Evolutionary conservation across 1,140 invertebrate species (phyloP).

Genomic region (Papilio dardanus): DNA sequence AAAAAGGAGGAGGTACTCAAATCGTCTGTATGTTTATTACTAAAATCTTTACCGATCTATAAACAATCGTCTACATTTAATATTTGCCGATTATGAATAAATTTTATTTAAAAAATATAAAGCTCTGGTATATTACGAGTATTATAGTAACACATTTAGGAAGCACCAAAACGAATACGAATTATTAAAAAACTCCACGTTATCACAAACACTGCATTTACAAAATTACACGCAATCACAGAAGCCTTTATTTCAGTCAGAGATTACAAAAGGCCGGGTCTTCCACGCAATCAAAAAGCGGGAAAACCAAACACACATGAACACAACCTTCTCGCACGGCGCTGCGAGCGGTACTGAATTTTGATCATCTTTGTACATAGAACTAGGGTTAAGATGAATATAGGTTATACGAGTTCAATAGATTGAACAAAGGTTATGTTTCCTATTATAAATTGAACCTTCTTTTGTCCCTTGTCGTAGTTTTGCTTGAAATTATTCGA

Average conservation of each 20-base stretch:
- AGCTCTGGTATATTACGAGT: not conserved
- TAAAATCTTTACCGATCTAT: too few relatives aligned
- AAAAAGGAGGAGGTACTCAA: too few relatives aligned
- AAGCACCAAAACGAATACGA: not conserved
- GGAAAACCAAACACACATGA: not conserved
- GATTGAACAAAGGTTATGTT: not conserved
- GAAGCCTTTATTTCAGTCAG: not conserved
- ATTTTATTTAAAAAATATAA: not conserved
- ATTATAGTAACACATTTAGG: not conserved
- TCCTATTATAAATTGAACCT: not conserved
- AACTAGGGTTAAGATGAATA: constrained; percentile 7
- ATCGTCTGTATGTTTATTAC: too few relatives aligned
- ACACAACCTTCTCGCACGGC: constrained; percentile 16
- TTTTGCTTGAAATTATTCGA: not conserved
- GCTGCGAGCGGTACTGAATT: constrained; percentile 4
- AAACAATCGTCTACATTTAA: too few relatives aligned
- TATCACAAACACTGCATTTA: not conserved
- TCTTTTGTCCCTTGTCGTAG: not conserved
- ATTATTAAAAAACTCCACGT: not conserved
- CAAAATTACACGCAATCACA: not conserved
- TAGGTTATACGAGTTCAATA: constrained; percentile 14
- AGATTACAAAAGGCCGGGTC: constrained; percentile 12
- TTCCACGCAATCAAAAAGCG: constrained; percentile 5
- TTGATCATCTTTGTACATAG: not conserved
- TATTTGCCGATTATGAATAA: not conserved